Conservation (phyloP, 2,797 vertebrate genomes). For the Cottoperca gobio region DNA sequence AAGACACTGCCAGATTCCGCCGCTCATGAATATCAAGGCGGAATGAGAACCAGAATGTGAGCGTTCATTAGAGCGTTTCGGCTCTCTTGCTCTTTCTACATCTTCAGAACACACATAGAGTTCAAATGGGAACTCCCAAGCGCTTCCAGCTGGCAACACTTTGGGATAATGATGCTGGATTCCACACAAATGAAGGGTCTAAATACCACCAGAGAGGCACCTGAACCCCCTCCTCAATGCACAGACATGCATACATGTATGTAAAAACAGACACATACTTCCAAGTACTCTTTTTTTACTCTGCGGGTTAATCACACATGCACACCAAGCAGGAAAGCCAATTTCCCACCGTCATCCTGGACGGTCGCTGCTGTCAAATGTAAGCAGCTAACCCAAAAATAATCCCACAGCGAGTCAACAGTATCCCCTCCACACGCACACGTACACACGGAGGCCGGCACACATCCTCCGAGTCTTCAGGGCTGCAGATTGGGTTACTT, state of each 20-base stretch:
- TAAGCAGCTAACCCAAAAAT: slow-evolving; percentile 58
- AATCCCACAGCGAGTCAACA: slow-evolving; percentile 62
- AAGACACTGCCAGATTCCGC: slow-evolving; percentile 72
- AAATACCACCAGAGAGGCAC: slow-evolving; percentile 82
- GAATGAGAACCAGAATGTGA: slow-evolving; percentile 74
- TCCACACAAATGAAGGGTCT: slow-evolving; percentile 85
- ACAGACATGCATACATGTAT: slow-evolving; percentile 63
- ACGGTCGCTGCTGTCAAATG: slow-evolving; percentile 60
- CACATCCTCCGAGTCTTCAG: slow-evolving; percentile 58
- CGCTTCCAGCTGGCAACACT: slow-evolving; percentile 85
- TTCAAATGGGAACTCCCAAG: slow-evolving; percentile 85
- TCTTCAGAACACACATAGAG: slow-evolving; percentile 83
- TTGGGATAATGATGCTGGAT: slow-evolving; percentile 84
- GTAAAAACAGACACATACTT: slow-evolving; percentile 48
- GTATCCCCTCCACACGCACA: slow-evolving; percentile 12
- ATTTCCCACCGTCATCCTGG: slow-evolving; percentile 59
- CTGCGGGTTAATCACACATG: slow-evolving; percentile 55
- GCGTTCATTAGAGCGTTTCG: slow-evolving; percentile 68
- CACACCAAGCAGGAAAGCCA: slow-evolving; percentile 47
- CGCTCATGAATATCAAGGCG: slow-evolving; percentile 71
- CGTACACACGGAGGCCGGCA: slow-evolving; percentile 31
- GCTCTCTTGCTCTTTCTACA: slow-evolving; percentile 57
- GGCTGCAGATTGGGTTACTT: slow-evolving; percentile 70
- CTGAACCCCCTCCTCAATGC: slow-evolving; percentile 72
- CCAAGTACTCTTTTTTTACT: slow-evolving; percentile 30